These are phyloP conservation scores for Desmophyllum pertusum DNA, from an alignment of 92 coral and sea anemone species.

Conservation along the genomic window DNA sequence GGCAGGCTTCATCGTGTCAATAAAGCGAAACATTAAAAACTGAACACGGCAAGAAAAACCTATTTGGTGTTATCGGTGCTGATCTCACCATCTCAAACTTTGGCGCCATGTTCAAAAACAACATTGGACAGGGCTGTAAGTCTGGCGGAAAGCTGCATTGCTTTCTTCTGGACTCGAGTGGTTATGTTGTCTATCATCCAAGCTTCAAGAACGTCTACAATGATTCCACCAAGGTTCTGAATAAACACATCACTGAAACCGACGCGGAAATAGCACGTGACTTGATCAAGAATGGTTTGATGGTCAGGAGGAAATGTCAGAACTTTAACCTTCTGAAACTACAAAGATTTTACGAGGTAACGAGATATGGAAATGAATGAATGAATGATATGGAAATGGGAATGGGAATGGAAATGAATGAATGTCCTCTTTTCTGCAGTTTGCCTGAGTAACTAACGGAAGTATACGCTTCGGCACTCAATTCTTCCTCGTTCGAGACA, in stretches of 20 bases:
- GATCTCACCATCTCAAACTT: constrained; percentile 60
- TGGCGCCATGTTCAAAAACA: constrained; percentile 35
- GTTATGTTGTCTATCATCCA: constrained; percentile 78
- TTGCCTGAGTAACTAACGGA: no score
- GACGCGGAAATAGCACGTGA: constrained; percentile 65
- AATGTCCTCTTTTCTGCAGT: background rate
- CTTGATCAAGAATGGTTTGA: constrained; percentile 48
- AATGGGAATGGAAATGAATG: no score
- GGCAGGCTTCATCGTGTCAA: constrained; percentile 62
- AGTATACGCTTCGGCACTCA: no score
- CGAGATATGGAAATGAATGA: no score
- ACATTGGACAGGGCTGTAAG: constrained; percentile 51
- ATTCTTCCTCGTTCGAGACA: no score
- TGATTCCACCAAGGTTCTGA: constrained; percentile 48
- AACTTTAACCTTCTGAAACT: constrained; percentile 54
- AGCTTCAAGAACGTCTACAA: constrained; percentile 64
- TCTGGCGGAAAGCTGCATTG: constrained; percentile 39
- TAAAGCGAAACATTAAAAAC: constrained; percentile 60
- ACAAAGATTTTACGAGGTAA: constrained; percentile 80
- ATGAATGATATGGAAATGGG: no score
- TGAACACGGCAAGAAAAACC: constrained; percentile 14
- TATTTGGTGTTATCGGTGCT: constrained; percentile 69
- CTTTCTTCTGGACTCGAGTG: constrained; percentile 66
- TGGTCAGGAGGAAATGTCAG: constrained; percentile 69
- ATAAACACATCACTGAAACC: constrained; percentile 66